A percentile compares a stretch with the other conserved stretches of the same genome.
Conservation (phyloP, 37 sponge, comb jelly and placozoan species). For the Mnemiopsis leidyi region DNA sequence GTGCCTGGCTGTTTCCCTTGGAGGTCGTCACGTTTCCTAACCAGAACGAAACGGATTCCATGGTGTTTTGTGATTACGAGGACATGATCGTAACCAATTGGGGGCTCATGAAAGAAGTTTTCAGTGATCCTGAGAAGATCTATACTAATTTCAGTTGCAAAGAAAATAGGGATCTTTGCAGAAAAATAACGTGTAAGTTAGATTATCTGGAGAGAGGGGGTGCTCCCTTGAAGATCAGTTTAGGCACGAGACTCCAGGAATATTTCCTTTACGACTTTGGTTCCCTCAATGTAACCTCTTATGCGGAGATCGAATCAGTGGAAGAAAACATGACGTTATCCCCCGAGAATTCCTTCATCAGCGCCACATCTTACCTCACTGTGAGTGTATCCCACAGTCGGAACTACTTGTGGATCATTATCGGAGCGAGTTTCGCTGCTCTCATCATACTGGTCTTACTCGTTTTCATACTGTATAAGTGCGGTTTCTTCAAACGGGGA, state of each 20-base stretch:
- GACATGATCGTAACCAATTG: conserved; percentile 5
- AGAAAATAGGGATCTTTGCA: neutral
- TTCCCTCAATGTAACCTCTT: neutral
- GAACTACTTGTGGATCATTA: neutral
- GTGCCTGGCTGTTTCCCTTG: conserved; percentile 27
- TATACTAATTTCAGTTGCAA: neutral
- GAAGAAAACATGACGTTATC: neutral
- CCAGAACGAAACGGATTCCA: neutral
- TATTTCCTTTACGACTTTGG: conserved; percentile 5
- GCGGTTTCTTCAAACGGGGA: neutral
- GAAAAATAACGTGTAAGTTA: neutral
- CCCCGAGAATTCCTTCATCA: neutral
- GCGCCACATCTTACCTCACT: neutral
- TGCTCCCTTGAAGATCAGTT: neutral
- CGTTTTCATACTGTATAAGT: neutral
- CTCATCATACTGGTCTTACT: neutral
- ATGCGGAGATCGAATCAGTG: neutral
- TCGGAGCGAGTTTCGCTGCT: neutral
- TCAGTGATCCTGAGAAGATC: neutral
- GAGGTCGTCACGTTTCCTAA: neutral
- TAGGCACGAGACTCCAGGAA: neutral
- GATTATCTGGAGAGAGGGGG: neutral
- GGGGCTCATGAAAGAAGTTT: neutral
- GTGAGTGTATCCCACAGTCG: neutral
- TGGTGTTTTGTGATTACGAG: neutral